Conservation (phyloP, 2,113 vertebrate genomes). For the Protobothrops mucrosquamatus region DNA sequence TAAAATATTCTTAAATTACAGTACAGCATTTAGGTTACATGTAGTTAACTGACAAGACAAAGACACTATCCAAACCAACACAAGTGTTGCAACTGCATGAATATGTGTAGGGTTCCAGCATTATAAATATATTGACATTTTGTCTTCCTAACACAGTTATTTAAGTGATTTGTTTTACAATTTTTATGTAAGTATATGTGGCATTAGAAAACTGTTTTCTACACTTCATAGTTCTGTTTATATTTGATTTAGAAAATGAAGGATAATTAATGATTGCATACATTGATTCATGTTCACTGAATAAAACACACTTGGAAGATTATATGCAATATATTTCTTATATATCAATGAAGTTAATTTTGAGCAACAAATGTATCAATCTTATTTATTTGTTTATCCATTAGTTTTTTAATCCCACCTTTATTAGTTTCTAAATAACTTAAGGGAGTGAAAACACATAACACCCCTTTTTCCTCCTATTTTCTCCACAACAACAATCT, state of each 20-base stretch:
- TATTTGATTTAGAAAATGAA: not conserved
- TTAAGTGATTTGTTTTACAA: not conserved
- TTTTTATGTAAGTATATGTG: not conserved
- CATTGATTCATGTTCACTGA: not conserved
- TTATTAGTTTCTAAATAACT: no score
- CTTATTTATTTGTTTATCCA: no score
- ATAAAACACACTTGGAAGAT: not conserved
- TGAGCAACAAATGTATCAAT: no score
- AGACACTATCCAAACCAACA: not conserved
- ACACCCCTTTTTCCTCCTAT: no score
- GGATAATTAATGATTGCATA: not conserved
- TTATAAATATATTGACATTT: not conserved
- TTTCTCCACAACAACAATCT: no score
- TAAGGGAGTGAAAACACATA: no score
- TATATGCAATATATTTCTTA: not conserved
- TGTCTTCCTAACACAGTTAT: not conserved
- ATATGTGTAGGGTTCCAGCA: not conserved
- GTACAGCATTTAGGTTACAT: not conserved
- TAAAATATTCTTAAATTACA: not conserved
- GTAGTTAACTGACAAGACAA: not conserved
- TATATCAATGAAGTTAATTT: not conserved
- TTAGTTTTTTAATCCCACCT: no score
- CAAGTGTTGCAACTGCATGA: not conserved
- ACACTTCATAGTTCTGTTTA: not conserved
- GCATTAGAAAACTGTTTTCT: not conserved